These are phyloP conservation scores for Palaemon carinicauda DNA, from an alignment of 1,140 invertebrate genomes.

Conservation along the genomic window DNA sequence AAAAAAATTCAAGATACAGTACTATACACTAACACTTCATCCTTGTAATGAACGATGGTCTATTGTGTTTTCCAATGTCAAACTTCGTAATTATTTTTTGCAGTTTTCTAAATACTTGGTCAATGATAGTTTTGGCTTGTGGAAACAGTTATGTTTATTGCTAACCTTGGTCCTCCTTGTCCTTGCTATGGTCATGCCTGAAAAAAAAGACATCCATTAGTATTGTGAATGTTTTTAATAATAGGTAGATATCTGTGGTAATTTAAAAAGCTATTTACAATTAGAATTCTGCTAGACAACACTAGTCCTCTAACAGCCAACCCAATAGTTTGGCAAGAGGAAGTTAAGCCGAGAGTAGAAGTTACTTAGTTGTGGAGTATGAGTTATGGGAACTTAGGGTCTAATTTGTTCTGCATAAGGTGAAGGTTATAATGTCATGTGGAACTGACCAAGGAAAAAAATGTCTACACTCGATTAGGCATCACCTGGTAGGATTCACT, in stretches of 20 bases:
- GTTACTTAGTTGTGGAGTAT: no score
- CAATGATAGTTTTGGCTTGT: constrained; percentile 29
- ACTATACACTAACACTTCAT: not conserved
- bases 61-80: not conserved
- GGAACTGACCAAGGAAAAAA: no score
- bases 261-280: not conserved
- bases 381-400: no score
- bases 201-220: not conserved
- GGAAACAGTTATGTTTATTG: constrained; percentile 25
- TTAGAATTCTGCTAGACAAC: not conserved
- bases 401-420: no score
- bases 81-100: not conserved
- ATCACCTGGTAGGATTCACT: no score
- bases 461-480: no score
- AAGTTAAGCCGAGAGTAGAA: no score
- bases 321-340: no score
- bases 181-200: constrained; percentile 25
- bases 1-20: no score
- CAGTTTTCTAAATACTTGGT: not conserved
- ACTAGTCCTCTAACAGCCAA: no score
- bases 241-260: no score
- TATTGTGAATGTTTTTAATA: not conserved
- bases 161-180: constrained; percentile 24
- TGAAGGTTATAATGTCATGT: no score
- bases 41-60: not conserved